These are phyloP conservation scores for Orthosia gracilis DNA, from an alignment of 2,888 invertebrate genomes.

Conservation along the genomic window DNA sequence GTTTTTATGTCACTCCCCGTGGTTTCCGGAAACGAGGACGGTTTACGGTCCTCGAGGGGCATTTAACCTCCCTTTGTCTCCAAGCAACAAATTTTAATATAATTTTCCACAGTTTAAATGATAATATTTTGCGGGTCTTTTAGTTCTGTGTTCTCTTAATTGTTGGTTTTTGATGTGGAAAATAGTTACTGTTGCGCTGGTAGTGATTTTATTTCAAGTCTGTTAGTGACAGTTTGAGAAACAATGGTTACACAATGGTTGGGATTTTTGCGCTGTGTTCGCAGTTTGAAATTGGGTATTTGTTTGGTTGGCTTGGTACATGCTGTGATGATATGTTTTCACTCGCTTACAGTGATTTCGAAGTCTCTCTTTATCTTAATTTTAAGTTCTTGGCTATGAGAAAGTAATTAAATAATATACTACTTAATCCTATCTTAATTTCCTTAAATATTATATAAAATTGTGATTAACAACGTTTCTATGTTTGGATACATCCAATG, in stretches of 20 bases:
- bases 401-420: too few species aligned
- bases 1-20: conserved; percentile 64
- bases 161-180: conserved; percentile 36
- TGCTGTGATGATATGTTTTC: conserved; percentile 14
- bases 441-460: too few species aligned
- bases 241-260: conserved; percentile 6
- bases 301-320: conserved; percentile 7
- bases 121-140: conserved; percentile 58
- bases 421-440: too few species aligned
- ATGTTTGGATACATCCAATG: too few species aligned
- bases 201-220: conserved; percentile 43
- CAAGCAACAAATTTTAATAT: conserved; percentile 61
- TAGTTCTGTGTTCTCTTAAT: conserved; percentile 44
- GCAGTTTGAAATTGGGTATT: background rate
- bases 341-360: background rate
- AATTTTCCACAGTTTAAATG: conserved; percentile 65
- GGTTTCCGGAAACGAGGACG: conserved; percentile 56
- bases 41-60: conserved; percentile 58
- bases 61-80: conserved; percentile 62
- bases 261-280: conserved; percentile 27
- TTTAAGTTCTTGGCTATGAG: too few species aligned
- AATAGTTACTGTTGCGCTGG: conserved; percentile 33
- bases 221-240: conserved; percentile 43
- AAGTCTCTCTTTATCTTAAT: background rate
- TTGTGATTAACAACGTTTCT: too few species aligned